phyloP scores from a whole-genome alignment of 2,797 vertebrate genomes.

The Sebastes vulpes region DNA sequence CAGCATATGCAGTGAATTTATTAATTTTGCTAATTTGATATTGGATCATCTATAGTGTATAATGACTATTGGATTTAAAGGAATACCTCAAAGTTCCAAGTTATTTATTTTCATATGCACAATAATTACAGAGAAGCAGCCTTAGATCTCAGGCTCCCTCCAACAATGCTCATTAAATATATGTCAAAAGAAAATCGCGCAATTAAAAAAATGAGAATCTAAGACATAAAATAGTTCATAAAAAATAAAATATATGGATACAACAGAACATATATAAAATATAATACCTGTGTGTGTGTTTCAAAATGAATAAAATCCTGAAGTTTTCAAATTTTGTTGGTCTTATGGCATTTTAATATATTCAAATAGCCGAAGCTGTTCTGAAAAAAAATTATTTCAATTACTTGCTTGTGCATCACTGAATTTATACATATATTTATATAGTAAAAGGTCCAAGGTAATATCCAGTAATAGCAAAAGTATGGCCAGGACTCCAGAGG shows the following conservation, averaged over 20 bases:
- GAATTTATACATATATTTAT: too few species aligned
- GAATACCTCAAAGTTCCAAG: not conserved
- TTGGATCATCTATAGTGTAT: accelerated
- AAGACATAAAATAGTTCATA: not conserved
- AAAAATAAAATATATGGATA: not conserved
- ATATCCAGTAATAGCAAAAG: too few species aligned
- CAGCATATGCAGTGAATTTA: not conserved
- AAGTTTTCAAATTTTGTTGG: too few species aligned
- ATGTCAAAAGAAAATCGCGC: not conserved
- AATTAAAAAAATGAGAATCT: not conserved
- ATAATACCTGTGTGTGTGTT: too few species aligned
- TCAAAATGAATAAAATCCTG: too few species aligned
- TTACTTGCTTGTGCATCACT: too few species aligned
- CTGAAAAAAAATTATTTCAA: too few species aligned
- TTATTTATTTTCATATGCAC: not conserved
- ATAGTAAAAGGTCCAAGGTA: too few species aligned
- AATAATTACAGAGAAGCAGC: not conserved
- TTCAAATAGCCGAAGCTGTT: too few species aligned
- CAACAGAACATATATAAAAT: too few species aligned
- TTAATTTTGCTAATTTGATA: not conserved
- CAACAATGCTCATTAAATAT: not conserved
- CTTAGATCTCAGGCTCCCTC: not conserved
- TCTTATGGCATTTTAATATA: too few species aligned
- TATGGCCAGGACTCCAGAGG: too few species aligned
- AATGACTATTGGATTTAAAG: not conserved